phyloP scores from a whole-genome alignment of 2,113 vertebrate genomes.

The Passer montanus region DNA sequence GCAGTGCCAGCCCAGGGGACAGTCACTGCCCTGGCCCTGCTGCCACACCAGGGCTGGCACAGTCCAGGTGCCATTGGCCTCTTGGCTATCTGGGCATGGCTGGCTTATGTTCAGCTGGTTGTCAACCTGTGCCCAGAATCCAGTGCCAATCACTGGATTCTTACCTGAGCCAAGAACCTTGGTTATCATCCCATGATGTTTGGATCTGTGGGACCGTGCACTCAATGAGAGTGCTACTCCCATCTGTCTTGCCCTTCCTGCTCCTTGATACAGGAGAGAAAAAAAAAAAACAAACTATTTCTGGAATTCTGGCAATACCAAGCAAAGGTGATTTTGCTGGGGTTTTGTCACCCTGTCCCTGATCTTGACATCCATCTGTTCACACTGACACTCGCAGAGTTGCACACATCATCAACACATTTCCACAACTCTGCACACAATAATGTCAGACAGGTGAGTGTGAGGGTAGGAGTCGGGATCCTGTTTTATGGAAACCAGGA shows the following conservation, averaged over 20 bases:
- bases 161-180: background rate
- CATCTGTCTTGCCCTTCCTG: background rate
- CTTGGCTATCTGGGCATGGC: background rate
- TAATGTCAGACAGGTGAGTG: background rate
- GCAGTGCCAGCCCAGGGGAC: background rate
- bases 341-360: background rate
- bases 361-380: background rate
- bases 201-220: background rate
- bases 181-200: background rate
- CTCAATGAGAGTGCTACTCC: accelerated
- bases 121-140: background rate
- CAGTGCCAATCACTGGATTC: background rate
- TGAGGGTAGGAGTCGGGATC: background rate
- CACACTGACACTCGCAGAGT: background rate
- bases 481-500: background rate
- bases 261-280: background rate
- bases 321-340: background rate
- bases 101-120: background rate
- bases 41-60: background rate
- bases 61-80: background rate
- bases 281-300: background rate
- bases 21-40: background rate
- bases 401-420: background rate
- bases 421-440: background rate
- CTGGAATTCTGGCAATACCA: background rate